A percentile compares a stretch with the other conserved stretches of the same genome.
phyloP scores from a whole-genome alignment of 2,113 vertebrate genomes.

The Atherinomorus stipes region DNA sequence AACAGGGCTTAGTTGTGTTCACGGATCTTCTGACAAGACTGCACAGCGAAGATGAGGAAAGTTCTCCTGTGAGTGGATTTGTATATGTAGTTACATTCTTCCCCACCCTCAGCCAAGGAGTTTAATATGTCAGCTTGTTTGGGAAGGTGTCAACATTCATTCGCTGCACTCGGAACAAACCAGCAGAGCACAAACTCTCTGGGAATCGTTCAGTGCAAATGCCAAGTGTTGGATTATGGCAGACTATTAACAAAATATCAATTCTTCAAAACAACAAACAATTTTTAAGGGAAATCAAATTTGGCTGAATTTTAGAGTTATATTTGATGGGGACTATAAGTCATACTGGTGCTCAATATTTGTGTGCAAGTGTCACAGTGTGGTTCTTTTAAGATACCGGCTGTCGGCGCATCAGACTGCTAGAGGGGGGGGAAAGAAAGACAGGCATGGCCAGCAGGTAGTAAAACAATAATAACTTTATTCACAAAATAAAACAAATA shows the following conservation, averaged over 20 bases:
- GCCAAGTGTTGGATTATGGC: not conserved
- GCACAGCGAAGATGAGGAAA: slow-evolving; percentile 10
- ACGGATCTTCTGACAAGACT: not conserved
- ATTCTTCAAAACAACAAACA: no score
- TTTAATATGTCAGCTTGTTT: slow-evolving; percentile 71
- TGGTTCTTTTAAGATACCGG: no score
- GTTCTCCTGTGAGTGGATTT: slow-evolving; percentile 6
- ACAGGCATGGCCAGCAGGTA: no score
- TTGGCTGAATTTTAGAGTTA: not conserved
- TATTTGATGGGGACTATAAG: not conserved
- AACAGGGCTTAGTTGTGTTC: slow-evolving; percentile 5
- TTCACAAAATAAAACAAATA: no score
- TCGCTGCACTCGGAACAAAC: not conserved
- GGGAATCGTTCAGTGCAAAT: not conserved
- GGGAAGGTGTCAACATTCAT: slow-evolving; percentile 27
- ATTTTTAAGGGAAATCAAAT: not conserved
- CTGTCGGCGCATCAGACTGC: no score
- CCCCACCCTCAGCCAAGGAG: slow-evolving; percentile 27
- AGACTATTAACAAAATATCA: not conserved
- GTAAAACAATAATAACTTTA: no score
- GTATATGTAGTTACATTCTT: slow-evolving; percentile 74
- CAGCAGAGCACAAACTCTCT: not conserved
- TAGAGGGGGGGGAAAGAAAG: no score
- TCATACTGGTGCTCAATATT: not conserved
- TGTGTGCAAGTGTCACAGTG: not conserved